These are phyloP conservation scores for Hemitrygon akajei DNA, from an alignment of 2,797 vertebrate genomes.

Conservation along the genomic window DNA sequence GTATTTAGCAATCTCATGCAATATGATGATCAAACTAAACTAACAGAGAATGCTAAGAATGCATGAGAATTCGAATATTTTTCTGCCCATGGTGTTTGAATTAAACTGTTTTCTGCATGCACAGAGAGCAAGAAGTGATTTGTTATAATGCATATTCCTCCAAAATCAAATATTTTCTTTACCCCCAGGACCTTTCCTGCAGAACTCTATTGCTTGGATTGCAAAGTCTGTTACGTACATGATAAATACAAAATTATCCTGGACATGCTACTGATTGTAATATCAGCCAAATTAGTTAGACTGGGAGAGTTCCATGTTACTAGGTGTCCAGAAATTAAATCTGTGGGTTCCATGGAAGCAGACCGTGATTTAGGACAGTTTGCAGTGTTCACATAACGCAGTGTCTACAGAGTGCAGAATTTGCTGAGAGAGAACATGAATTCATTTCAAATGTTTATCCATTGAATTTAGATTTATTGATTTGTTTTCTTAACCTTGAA, in stretches of 20 bases:
- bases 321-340: background rate
- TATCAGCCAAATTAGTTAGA: background rate
- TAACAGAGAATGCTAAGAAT: background rate
- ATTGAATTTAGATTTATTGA: no score
- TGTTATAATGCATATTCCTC: background rate
- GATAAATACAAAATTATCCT: background rate
- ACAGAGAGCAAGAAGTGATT: background rate
- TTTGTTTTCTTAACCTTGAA: no score
- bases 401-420: no score
- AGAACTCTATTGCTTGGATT: background rate
- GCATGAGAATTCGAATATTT: background rate
- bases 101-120: background rate
- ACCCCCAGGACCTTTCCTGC: background rate
- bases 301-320: no score
- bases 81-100: background rate
- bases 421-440: no score
- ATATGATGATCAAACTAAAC: background rate
- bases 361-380: no score
- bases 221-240: background rate
- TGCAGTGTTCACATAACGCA: no score
- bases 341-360: no score
- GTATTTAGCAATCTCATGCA: background rate
- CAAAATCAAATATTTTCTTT: constrained; percentile 18
- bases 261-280: background rate
- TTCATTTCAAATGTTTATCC: no score